phyloP scores from a whole-genome alignment of 1,140 invertebrate genomes.

The Drosophila carrolli region DNA sequence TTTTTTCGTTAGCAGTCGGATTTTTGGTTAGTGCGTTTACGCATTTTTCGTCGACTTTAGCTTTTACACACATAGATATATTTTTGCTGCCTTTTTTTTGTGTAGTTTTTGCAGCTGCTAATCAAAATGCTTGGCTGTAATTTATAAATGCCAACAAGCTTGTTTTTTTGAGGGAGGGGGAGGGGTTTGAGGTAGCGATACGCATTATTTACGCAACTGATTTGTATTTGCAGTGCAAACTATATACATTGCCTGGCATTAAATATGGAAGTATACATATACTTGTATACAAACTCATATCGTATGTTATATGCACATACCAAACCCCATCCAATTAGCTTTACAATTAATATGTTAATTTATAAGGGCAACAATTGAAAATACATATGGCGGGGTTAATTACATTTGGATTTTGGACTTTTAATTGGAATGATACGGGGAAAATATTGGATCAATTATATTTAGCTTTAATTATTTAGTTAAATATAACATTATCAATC shows the following conservation, averaged over 20 bases:
- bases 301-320: slow-evolving; percentile 5
- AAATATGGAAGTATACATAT: slow-evolving; percentile 3
- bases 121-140: slow-evolving; percentile 77
- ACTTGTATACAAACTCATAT: neutral
- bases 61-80: neutral
- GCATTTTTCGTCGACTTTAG: slow-evolving; percentile 54
- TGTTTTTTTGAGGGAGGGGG: slow-evolving; percentile 10
- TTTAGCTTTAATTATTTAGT: neutral
- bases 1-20: slow-evolving; percentile 34
- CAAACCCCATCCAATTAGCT: slow-evolving; percentile 15
- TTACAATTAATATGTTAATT: slow-evolving; percentile 22
- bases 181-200: slow-evolving; percentile 31
- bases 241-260: slow-evolving; percentile 16
- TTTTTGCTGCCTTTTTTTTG: slow-evolving; percentile 30
- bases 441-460: neutral
- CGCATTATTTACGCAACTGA: slow-evolving; percentile 83
- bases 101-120: slow-evolving; percentile 74
- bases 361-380: slow-evolving; percentile 25
- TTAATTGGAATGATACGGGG: neutral
- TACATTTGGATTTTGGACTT: slow-evolving; percentile 18
- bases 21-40: slow-evolving; percentile 71
- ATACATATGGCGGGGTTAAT: slow-evolving; percentile 29
- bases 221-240: slow-evolving; percentile 80
- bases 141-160: slow-evolving; percentile 71
- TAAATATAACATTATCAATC: neutral